phyloP scores from a whole-genome alignment of 2,888 invertebrate genomes.

The Acheta domesticus region DNA sequence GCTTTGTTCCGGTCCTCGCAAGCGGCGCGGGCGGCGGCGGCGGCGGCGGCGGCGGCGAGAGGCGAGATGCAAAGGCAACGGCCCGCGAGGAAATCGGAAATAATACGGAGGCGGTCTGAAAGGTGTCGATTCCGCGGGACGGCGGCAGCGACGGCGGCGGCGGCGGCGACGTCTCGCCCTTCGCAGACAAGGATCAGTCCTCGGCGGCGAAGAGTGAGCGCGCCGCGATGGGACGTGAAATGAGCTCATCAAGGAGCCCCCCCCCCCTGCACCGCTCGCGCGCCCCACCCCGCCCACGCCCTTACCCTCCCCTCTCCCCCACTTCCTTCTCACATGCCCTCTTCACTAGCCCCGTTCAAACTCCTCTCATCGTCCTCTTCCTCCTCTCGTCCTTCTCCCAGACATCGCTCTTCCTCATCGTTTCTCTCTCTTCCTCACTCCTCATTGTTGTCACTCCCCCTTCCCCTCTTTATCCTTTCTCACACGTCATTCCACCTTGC shows the following conservation, averaged over 20 bases:
- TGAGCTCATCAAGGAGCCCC: not conserved
- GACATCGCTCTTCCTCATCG: no score
- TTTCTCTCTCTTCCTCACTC: no score
- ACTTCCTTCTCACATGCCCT: not conserved
- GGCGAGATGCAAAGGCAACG: not conserved
- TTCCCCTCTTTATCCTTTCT: no score
- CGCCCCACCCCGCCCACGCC: not conserved
- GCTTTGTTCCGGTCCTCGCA: not conserved
- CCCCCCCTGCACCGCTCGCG: not conserved
- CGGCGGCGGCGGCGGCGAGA: not conserved
- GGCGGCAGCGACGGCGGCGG: not conserved
- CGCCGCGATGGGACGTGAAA: constrained; percentile 3
- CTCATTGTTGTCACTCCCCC: no score
- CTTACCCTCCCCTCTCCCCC: not conserved
- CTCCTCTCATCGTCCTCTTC: no score
- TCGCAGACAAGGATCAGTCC: constrained; percentile 11
- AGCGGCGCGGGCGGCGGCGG: not conserved
- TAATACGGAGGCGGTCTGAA: not conserved
- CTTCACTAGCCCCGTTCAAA: no score
- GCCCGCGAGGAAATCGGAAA: not conserved
- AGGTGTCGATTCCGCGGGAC: not conserved
- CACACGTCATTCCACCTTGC: no score
- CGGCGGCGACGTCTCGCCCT: not conserved
- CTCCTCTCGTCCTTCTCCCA: no score
- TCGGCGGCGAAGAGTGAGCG: constrained; percentile 1